phyloP scores from a whole-genome alignment of 2,113 vertebrate species.

The Tiliqua scincoides region DNA sequence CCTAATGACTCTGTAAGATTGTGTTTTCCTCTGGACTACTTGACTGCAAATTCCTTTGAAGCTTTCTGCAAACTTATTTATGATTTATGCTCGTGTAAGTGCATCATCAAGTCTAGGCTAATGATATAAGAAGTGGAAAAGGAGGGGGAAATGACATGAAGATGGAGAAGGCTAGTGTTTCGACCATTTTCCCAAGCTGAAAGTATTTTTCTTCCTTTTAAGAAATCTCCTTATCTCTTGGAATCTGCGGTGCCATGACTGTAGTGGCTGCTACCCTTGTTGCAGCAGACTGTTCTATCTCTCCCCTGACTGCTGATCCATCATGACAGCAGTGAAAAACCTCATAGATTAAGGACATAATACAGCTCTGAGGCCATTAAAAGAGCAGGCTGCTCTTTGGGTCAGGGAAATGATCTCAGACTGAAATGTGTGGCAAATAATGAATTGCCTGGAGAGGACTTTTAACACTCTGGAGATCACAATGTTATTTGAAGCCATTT shows the following conservation, averaged over 20 bases:
- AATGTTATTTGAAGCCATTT: background rate
- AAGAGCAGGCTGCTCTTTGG: background rate
- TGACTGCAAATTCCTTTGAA: background rate
- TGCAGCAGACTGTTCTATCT: constrained; percentile 14
- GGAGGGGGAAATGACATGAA: background rate
- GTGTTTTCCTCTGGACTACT: background rate
- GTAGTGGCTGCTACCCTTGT: background rate
- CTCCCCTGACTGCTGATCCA: background rate
- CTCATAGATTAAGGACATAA: background rate
- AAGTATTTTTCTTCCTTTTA: background rate
- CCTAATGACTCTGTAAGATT: background rate
- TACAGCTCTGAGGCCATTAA: background rate
- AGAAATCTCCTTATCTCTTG: background rate
- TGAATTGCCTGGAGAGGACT: background rate
- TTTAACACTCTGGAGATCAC: background rate
- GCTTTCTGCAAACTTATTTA: background rate
- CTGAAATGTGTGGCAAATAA: constrained; percentile 26
- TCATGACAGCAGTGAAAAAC: background rate
- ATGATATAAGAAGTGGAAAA: background rate
- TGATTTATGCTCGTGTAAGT: background rate
- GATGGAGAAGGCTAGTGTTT: background rate
- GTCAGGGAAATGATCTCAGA: background rate
- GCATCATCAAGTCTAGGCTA: constrained; percentile 13
- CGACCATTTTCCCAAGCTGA: constrained; percentile 4
- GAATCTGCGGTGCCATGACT: constrained; percentile 33